A percentile compares a stretch with the other conserved stretches of the same genome.
Conservation (phyloP, 37 sponge, comb jelly and placozoan species). For the Beroe forskalii region DNA sequence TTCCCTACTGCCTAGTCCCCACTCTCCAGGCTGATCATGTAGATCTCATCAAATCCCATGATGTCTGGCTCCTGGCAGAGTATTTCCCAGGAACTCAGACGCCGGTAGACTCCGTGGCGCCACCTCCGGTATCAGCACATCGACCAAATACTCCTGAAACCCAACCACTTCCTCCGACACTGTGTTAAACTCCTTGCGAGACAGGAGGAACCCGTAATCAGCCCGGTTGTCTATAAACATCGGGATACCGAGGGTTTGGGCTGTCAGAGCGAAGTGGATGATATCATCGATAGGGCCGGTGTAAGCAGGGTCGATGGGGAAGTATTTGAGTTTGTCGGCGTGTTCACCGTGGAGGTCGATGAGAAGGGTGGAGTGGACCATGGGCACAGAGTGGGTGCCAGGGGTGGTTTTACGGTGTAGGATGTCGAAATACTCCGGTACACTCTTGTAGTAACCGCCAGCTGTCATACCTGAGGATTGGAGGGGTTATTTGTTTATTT, state of each 20-base stretch:
- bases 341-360: slow-evolving; percentile 72
- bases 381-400: slow-evolving; percentile 80
- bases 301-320: slow-evolving; percentile 72
- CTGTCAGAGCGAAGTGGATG: slow-evolving; percentile 78
- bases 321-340: slow-evolving; percentile 71
- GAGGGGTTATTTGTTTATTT: background rate
- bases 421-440: background rate
- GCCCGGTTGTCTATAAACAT: slow-evolving; percentile 78
- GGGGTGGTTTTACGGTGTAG: background rate
- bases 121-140: slow-evolving; percentile 33
- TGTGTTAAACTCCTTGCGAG: slow-evolving; percentile 39
- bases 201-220: slow-evolving; percentile 70
- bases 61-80: no score
- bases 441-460: slow-evolving; percentile 2
- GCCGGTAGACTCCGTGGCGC: no score
- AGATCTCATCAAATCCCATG: slow-evolving; percentile 74
- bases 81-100: no score
- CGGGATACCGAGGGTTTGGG: slow-evolving; percentile 68
- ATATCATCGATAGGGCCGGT: slow-evolving; percentile 78
- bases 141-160: background rate
- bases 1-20: no score
- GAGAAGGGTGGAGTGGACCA: slow-evolving; percentile 79
- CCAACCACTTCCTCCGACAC: slow-evolving; percentile 65
- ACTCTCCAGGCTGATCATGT: no score
- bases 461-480: background rate